A percentile compares a stretch with the other conserved stretches of the same genome.
These are phyloP conservation scores for Isoperla grammatica DNA, from an alignment of 2,888 invertebrate species.

Conservation along the genomic window DNA sequence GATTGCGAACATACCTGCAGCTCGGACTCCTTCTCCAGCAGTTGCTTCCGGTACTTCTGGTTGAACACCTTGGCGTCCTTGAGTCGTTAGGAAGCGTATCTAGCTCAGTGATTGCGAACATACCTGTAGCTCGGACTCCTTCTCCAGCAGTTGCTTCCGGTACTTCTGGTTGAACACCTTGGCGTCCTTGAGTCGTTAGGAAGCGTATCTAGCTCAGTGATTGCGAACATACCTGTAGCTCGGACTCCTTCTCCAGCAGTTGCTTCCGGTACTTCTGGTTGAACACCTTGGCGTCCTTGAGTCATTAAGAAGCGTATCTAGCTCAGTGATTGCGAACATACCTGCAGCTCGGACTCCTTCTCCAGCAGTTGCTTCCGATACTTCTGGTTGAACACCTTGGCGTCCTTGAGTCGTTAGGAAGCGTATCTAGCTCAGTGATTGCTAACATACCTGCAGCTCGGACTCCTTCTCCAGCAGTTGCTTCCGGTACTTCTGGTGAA, in stretches of 20 bases:
- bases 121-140: constrained; percentile 75
- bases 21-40: constrained; percentile 79
- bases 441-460: constrained; percentile 68
- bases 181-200: constrained; percentile 75
- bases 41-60: constrained; percentile 71
- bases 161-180: constrained; percentile 79
- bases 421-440: no score
- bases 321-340: no score
- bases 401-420: constrained; percentile 75
- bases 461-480: constrained; percentile 79
- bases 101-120: no score
- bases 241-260: constrained; percentile 76
- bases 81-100: no score
- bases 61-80: constrained; percentile 80
- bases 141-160: constrained; percentile 74
- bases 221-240: constrained; percentile 63
- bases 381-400: constrained; percentile 76
- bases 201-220: no score
- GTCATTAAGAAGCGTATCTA: no score
- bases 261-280: constrained; percentile 80
- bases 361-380: constrained; percentile 78
- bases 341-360: constrained; percentile 75
- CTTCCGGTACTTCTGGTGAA: constrained; percentile 74
- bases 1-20: constrained; percentile 62
- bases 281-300: constrained; percentile 76